Percentiles rank a stretch among this genome's conserved stretches.
These are phyloP conservation scores for Coryphaenoides rupestris DNA, from an alignment of 2,113 vertebrate species.

Conservation along the genomic window DNA sequence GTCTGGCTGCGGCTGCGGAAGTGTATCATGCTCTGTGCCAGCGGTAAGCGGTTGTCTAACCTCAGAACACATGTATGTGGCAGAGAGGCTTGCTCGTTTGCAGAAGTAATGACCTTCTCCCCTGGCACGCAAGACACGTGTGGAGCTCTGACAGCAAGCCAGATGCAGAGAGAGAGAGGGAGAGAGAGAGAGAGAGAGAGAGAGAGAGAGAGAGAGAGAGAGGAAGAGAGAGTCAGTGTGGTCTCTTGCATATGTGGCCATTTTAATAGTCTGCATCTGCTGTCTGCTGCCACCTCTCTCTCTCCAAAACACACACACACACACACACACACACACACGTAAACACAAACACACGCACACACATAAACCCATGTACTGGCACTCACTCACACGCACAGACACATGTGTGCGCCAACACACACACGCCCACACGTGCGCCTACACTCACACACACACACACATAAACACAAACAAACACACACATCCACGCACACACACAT, in stretches of 20 bases:
- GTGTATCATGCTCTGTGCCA: not conserved
- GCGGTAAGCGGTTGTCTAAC: slow-evolving; percentile 33
- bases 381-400: no score
- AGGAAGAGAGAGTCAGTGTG: slow-evolving; percentile 37
- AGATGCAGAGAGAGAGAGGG: slow-evolving; percentile 29
- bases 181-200: slow-evolving; percentile 32
- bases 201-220: slow-evolving; percentile 12
- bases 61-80: slow-evolving; percentile 39
- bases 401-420: not conserved
- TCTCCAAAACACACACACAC: not conserved
- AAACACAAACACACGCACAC: not conserved
- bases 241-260: slow-evolving; percentile 46
- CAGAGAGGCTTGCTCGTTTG: slow-evolving; percentile 17
- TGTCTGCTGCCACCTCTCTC: slow-evolving; percentile 32
- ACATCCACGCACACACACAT: no score
- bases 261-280: slow-evolving; percentile 57
- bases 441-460: no score
- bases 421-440: not conserved
- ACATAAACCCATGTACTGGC: not conserved
- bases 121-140: slow-evolving; percentile 53
- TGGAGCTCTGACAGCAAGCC: slow-evolving; percentile 31
- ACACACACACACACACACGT: not conserved
- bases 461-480: not conserved
- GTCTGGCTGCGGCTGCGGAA: not conserved
- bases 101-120: slow-evolving; percentile 51